Evolutionary conservation across 2,113 vertebrate species (phyloP), one percentile per base, ranked within the genome.

Genomic region (Paradisaea rubra): DNA sequence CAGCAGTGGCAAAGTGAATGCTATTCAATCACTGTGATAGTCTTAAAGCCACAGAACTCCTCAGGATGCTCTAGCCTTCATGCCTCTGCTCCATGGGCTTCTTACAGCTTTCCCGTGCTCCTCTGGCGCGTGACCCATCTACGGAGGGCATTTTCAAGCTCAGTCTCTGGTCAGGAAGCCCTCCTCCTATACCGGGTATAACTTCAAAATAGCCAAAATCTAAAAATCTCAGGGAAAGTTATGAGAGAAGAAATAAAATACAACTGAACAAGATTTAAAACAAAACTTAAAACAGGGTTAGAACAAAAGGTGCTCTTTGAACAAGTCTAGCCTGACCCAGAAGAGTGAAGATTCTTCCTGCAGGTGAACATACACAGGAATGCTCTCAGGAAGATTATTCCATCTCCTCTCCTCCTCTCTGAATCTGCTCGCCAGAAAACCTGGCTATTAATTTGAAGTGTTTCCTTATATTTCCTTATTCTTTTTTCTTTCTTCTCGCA

Each of bases 301-400:
- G 84, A 95, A 91, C 71, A 93, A 91, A 91, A 93, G 91, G 84
- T 93, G 81, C 37, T 93, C 82, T 91, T 94, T 94, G 89, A 89
- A 91, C 59, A 86, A 94, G 84, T 65, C 78, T 53, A 31, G 81
- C 60, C 53, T 92, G 92, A 91, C 83, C 86, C 42, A 76, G 72
- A 64, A 70, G 42, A 83, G 41, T 39, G 52, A 76, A 63, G 81
- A 70, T 9, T 21, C 33, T 93, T 95, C 83, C 92, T 93, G 42
- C 44, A 77, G 71, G 81, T 69, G 50, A 65, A 52, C 23, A 56
- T 60, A 88, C 70, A 66, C 63, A 85, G 74, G 42, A 92, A 77
- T 52, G 56, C 18, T 82, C 84, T 86, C 80, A 81, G 41, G 60
- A 96, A 85, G 53, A 47, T 18, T 50, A 21, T 79, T 52, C 60